Evolutionary conservation across 2,797 vertebrate genomes (phyloP), one percentile per base, ranked within the genome.

Genomic region (Gastrophryne carolinensis): DNA sequence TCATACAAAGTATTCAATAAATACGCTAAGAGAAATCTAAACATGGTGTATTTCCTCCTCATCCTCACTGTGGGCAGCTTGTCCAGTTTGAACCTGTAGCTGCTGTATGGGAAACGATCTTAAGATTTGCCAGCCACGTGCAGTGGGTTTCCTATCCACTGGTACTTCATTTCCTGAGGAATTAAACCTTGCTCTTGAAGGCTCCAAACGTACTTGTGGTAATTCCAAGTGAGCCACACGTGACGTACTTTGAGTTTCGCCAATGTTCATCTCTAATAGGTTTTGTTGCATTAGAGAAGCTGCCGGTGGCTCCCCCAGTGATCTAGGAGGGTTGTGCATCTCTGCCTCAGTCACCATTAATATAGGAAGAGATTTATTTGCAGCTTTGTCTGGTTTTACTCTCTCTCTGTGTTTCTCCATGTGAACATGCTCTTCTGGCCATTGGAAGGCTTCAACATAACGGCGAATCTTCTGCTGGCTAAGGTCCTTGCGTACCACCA

Each of bases 11-110:
- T 39, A 26, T 37, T 24, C 29, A 23, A 13, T 21, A 66, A 44
- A 5, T 34, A 17, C 29, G 37, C 12, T 7, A 24, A 15, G 15
- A 1, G 6, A 23, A 19, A n/a, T 15, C 1, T 44, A 78, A 1
- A 78, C 75, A 19, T 72, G 75, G 49, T 72, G 68, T 29, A 78
- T 63, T 49, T 58, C 50, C 41, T 72, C 75, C 8, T 74, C 73
- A 1, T 2, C 3, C 1, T 72, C 41, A 21, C 37, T 29, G 23
- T 15, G 27, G 12, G 3, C 3, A 15, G 35, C 15, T 47, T 66
- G 52, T 5, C 29, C 24, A 1, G 19, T 13, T 23, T 17, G 10
- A 9, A 19, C 41, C 1, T 21, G 60, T 26, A 78, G 41, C 23
- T 47, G 52, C 17, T 60, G 30, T 52, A 66, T 2, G 13, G 52